Evolutionary conservation across 2,113 vertebrate species (phyloP), one percentile per base, ranked within the genome.

Genomic region (Triplophysa rosa): DNA sequence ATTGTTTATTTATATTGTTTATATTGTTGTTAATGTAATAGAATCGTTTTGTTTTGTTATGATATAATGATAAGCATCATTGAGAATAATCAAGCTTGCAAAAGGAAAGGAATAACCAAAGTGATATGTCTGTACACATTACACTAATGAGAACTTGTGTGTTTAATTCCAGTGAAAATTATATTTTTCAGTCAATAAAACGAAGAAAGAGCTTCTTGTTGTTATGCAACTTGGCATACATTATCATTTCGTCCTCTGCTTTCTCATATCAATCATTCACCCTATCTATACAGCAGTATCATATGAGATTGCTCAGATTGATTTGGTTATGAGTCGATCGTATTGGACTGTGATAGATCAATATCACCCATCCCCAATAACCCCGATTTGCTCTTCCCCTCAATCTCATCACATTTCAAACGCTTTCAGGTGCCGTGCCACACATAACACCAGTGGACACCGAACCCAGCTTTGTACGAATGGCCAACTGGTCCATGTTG

Each of bases 281-380:
- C 77, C n/a, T 80, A 40, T 45, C 33, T 6, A 8, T 17, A 4
- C 69, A 29, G 62, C 14, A 29, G 49, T 16, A 64, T 37, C 33
- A 33, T 67, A 19, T 72, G 63, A 58, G 68, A 82, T 68, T 61
- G 63, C 68, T 33, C 13, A 77, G 75, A 80, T 64, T 80, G 61
- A 68, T 54, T 63, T 58, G 58, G 29, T 80, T 77, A 65, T 67
- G 37, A 65, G 33, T 77, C 59, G 13, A 62, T 67, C 37, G 8
- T 77, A 65, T 80, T 52, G 67, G 49, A 24, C 8, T 10, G 37
- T 79, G 61, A 79, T 26, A 17, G 24, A 42, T 64, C 26, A 9
- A 65, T 66, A 19, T 56, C 62, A 73, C 13, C 4, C 42, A 16
- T 68, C 54, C 29, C 47, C 26, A n/a, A 6, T 68, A 6, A 26